phyloP scores from a whole-genome alignment of 1,140 invertebrate genomes.

The Panagrolaimus sp. region DNA sequence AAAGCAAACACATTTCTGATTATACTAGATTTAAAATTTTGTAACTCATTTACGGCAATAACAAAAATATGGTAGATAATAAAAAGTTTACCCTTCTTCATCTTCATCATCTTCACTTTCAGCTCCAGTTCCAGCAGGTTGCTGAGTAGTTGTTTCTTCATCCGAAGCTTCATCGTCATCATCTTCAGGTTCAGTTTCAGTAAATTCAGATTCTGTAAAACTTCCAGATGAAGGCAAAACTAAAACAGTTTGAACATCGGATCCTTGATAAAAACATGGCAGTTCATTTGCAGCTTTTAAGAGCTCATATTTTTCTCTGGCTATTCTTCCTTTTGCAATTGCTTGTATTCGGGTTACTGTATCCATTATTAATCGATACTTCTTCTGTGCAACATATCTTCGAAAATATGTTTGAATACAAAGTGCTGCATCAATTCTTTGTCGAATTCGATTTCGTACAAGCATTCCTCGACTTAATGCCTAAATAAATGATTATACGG shows the following conservation, averaged over 20 bases:
- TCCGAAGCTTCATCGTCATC: constrained; percentile 28
- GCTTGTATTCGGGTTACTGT: constrained; percentile 69
- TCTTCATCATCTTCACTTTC: constrained; percentile 22
- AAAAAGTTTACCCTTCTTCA: too few relatives aligned
- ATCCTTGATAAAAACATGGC: constrained; percentile 14
- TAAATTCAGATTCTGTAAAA: neutral
- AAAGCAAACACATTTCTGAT: too few relatives aligned
- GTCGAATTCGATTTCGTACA: constrained; percentile 54
- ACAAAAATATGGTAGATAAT: too few relatives aligned
- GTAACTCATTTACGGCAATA: too few relatives aligned
- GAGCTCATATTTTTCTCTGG: constrained; percentile 22
- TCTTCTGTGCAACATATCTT: constrained; percentile 66
- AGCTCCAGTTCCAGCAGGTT: constrained; percentile 22
- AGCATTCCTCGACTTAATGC: constrained; percentile 63
- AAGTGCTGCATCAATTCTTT: constrained; percentile 65
- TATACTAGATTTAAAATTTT: too few relatives aligned
- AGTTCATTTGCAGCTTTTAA: neutral
- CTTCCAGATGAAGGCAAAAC: constrained; percentile 11
- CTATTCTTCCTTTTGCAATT: constrained; percentile 46
- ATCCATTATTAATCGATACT: constrained; percentile 66
- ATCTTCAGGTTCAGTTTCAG: constrained; percentile 23
- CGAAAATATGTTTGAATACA: constrained; percentile 74
- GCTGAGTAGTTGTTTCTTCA: neutral
- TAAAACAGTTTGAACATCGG: constrained; percentile 11
- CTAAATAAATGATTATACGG: constrained; percentile 53